These are phyloP conservation scores for Itoplectis maculator DNA, from an alignment of 2,888 invertebrate genomes.

Conservation along the genomic window DNA sequence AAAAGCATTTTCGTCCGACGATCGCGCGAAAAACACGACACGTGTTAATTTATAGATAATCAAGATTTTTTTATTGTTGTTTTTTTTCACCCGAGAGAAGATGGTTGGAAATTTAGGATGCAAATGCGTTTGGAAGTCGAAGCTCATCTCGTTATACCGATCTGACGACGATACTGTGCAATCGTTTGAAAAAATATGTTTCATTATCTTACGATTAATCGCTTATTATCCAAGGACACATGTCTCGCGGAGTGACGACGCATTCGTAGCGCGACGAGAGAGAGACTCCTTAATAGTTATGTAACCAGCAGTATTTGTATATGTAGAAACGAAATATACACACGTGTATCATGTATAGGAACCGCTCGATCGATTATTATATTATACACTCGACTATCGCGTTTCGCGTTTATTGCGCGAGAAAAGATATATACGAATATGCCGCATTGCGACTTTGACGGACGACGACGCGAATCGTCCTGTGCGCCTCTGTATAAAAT, in stretches of 20 bases:
- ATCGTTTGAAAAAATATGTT: slow-evolving; percentile 44
- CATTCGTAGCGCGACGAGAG: slow-evolving; percentile 39
- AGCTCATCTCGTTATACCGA: slow-evolving; percentile 31
- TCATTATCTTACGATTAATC: slow-evolving; percentile 57
- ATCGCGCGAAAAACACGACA: not conserved
- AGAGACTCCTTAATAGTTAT: slow-evolving; percentile 60
- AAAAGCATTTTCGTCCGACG: slow-evolving; percentile 10
- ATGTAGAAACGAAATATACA: slow-evolving; percentile 55
- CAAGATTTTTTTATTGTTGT: slow-evolving; percentile 1
- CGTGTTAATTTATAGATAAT: slow-evolving; percentile 18
- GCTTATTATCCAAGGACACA: slow-evolving; percentile 72
- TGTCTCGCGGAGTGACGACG: slow-evolving; percentile 66
- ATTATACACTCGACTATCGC: slow-evolving; percentile 41
- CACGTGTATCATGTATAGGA: slow-evolving; percentile 24
- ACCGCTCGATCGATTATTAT: slow-evolving; percentile 39
- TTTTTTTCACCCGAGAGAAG: not conserved
- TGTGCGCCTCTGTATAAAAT: slow-evolving; percentile 23
- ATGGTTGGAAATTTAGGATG: slow-evolving; percentile 6
- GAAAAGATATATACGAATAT: slow-evolving; percentile 7
- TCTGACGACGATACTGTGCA: slow-evolving; percentile 25
- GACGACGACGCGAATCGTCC: not conserved
- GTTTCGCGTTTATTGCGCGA: no score
- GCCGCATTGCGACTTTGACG: not conserved
- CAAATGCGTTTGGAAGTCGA: slow-evolving; percentile 1
- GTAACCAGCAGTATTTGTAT: slow-evolving; percentile 71